Evolutionary conservation across 53 echinoderm and acorn worm species (phyloP), one percentile per base, ranked within the genome.

Genomic region (Stichopus horrens): DNA sequence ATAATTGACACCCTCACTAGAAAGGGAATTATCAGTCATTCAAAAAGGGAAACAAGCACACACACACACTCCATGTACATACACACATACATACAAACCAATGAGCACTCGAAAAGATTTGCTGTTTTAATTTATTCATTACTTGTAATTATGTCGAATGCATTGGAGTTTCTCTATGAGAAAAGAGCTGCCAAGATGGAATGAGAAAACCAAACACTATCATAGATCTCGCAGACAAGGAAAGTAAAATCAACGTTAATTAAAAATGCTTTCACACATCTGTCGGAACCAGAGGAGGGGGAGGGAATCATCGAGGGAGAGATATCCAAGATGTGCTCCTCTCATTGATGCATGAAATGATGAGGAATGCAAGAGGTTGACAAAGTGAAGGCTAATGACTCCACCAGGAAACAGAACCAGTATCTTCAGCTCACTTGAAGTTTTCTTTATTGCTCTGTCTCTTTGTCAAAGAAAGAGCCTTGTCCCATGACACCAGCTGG

Each of bases 341-440:
- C 19, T 77, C 58, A 75, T 54, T 54, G 52, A 54, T 76, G 74
- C 88, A 76, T 88, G 71, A 74, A 77, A 88, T 75, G 51, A 86
- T 71, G 73, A 51, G 65, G 54, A 74, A 14, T 55, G 53, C 23
- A 9, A 87, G 77, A 76, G 77, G 52, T 76, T 76, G 52, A 54
- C 74, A 57, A 74, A 74, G 74, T 11, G 56, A 74, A 74, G 74
- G 55, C 53, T 74, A 74, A 68, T 52, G 55, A 74, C 55, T 21
- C 73, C 74, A 74, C 21, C 74, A 87, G 74, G 55, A 14, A 71
- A 16, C 10, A 16, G 16, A 16, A 71, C 71, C 18, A 16, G 16
- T 20, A 71, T 16, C n/a, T n/a, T 71, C 71, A 71, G 19, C 16
- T 37, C 37, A 37, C 37, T 37, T 37, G 37, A 37, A 37, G 0